A percentile compares a stretch with the other conserved stretches of the same genome.
Evolutionary conservation across 2,113 vertebrate genomes (phyloP).

Genomic region (Daubentonia madagascariensis): DNA sequence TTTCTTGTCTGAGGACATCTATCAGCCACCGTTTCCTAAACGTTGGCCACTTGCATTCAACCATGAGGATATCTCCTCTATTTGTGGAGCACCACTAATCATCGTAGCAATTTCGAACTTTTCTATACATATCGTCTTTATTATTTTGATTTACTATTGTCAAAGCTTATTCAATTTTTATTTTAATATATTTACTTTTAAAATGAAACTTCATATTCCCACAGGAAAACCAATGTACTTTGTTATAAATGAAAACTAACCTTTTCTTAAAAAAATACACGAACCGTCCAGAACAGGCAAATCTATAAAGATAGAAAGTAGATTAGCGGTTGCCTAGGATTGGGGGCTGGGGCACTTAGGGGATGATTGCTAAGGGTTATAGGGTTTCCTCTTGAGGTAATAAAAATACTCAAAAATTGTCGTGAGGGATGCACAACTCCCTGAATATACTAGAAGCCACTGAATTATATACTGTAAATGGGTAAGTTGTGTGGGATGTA

Average conservation of each 20-base stretch:
- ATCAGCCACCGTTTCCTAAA: background rate
- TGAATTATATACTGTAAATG: background rate
- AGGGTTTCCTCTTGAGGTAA: background rate
- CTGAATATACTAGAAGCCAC: background rate
- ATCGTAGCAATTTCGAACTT: background rate
- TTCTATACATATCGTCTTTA: background rate
- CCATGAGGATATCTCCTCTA: rapidly evolving
- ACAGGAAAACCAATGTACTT: background rate
- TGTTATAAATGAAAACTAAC: background rate
- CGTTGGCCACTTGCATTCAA: background rate
- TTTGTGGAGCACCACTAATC: background rate
- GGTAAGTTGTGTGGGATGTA: background rate
- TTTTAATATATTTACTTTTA: constrained; percentile 6
- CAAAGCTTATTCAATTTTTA: background rate
- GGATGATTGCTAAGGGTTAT: background rate
- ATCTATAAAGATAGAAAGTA: background rate
- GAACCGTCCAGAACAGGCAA: background rate
- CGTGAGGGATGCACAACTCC: background rate
- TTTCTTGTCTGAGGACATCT: background rate
- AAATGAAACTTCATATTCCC: constrained; percentile 30
- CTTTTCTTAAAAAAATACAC: background rate
- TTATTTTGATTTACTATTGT: background rate
- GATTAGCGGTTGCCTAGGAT: background rate
- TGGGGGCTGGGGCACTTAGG: background rate
- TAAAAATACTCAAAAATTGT: constrained; percentile 29